Base-by-base conservation (phyloP, 2,113 vertebrate genomes). In the Pica pica region DNA sequence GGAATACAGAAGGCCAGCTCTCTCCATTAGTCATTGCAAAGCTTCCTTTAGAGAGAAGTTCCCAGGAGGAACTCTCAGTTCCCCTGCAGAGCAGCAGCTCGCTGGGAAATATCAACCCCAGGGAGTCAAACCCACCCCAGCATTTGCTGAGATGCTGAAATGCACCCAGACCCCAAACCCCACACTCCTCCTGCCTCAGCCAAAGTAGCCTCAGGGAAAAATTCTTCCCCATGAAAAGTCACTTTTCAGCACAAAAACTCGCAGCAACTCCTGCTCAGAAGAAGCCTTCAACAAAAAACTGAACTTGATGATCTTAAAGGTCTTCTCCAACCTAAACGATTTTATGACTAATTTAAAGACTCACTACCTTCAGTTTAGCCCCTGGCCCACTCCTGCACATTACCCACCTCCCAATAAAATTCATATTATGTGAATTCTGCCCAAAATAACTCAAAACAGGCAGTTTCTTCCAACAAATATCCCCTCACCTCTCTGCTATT, bases 391-490 rank as follows among this genome's bases (percentile, higher is more conserved):
- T 5, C 16, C 9, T 41, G 31, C 18, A 16, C 31, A 20, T 56
- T 1, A 35, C 20, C 14, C 31, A 47, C 17, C 5, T 14, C 19
- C 27, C 27, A 20, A 1, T 0, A 4, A 0, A 5, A 44, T 9
- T 27, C 20, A 44, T 3, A 39, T 3, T 9, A 8, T 0, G 16
- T 10, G 47, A 79, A n/a, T 71, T 52, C 44, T 84, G 20, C 55
- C 69, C 26, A 16, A 20, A 10, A 4, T 4, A n/a, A 60, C 41
- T 35, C 78, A 3, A 46, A 61, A 21, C 20, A 57, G 33, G 8
- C 0, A 0, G 3, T 8, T 69, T 33, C 65, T 67, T 50, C 39
- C 52, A 44, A n/a, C 2, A 33, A 75, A 55, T 5, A 28, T 2
- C 31, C 18, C 39, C 53, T 33, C 60, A 12, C 6, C 44, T 31